Evolutionary conservation across 2,113 vertebrate genomes (phyloP), one percentile per base, ranked within the genome.

Genomic region (Oryzias javanicus): DNA sequence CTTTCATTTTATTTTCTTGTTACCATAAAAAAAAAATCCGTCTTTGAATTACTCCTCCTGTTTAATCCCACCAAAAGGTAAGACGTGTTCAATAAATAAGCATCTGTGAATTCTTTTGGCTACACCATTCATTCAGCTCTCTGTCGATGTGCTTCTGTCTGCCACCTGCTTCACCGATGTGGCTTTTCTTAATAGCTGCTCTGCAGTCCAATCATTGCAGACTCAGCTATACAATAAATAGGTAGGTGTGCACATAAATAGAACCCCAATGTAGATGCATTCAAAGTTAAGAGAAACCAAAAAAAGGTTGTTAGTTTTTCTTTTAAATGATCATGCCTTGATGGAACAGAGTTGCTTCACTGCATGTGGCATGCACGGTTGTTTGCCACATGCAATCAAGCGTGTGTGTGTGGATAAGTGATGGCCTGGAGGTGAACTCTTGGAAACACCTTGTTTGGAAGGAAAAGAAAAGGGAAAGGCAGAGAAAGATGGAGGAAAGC

Each of bases 371-470:
- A 86, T 74, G 77, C 66, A 55, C 87, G 77, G 74, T 70, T 80
- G 81, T 87, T 73, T 82, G 85, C 76, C 71, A 82, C 82, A 55
- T 50, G 74, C 74, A 78, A 68, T 78, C 74, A 83, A 86, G 72
- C 80, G 77, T 82, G 79, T 89, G 83, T 90, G 81, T 89, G n/a
- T n/a, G n/a, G n/a, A 87, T 80, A 76, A 90, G 53, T 7, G 12
- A 24, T 90, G 88, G 84, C 88, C 89, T 75, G 58, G 56, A 72
- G 48, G 67, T 90, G 83, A 91, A 88, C 86, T 70, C 72, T 81
- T 52, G 8, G 64, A 66, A 82, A 77, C 71, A 83, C 53, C 78
- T 85, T 69, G 72, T 72, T 60, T 69, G 80, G 78, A 80, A 80
- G 70, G 73, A 79, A 85, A 79, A 86, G 75, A 80, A 86, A 83